Percentiles rank a stretch among this genome's conserved stretches.
phyloP scores from a whole-genome alignment of 2,797 vertebrate genomes.

The Dipus sagitta region DNA sequence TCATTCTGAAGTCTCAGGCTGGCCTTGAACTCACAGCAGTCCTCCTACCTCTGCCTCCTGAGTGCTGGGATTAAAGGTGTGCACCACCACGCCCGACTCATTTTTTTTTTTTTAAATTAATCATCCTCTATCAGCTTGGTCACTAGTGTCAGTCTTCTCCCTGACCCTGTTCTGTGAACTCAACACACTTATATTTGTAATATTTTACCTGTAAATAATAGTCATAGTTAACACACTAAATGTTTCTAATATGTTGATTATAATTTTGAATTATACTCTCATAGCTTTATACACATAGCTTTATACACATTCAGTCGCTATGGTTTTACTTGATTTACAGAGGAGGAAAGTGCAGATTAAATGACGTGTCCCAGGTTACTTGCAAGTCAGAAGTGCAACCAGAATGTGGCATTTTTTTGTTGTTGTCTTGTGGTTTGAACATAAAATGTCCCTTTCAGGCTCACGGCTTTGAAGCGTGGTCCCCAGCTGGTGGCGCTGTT shows the following conservation, averaged over 20 bases:
- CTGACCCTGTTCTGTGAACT: conserved; percentile 3
- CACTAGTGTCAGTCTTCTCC: not conserved
- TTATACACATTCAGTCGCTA: not conserved
- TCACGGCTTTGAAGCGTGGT: not conserved
- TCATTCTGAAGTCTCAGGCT: no score
- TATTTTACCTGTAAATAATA: not conserved
- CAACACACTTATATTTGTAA: not conserved
- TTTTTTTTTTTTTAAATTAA: not conserved
- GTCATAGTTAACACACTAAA: not conserved
- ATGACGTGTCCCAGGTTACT: not conserved
- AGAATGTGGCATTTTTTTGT: conserved; percentile 29
- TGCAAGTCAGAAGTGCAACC: not conserved
- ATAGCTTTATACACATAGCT: fast-evolving
- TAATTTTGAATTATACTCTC: not conserved
- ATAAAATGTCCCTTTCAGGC: not conserved
- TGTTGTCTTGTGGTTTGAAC: not conserved
- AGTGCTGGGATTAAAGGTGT: no score
- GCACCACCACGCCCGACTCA: no score
- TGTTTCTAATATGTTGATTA: not conserved
- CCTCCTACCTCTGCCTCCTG: no score
- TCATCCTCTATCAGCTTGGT: not conserved
- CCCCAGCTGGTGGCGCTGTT: not conserved
- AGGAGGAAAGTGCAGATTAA: not conserved
- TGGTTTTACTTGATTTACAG: not conserved
- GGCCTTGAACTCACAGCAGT: no score